Conservation (phyloP, 2,888 invertebrate species). For the Leptarthrus brevirostris region DNA sequence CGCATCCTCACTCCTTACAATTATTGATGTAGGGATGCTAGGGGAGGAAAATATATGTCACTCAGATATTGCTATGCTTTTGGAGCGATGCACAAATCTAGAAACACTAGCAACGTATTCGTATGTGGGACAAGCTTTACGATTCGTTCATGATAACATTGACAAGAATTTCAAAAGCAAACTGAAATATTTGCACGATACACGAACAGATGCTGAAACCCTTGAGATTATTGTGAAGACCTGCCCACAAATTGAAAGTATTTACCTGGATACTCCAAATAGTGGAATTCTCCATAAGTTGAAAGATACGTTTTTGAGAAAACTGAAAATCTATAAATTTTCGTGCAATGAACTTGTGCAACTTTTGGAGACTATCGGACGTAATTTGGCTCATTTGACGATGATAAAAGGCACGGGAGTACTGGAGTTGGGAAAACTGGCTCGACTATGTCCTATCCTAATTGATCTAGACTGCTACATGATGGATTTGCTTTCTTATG, state of each 20-base stretch:
- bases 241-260: slow-evolving; percentile 74
- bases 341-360: slow-evolving; percentile 73
- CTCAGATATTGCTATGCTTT: slow-evolving; percentile 73
- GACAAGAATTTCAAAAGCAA: slow-evolving; percentile 73
- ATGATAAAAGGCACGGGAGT: slow-evolving; percentile 71
- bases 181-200: slow-evolving; percentile 76
- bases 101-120: slow-evolving; percentile 76
- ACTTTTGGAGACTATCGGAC: slow-evolving; percentile 70
- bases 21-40: slow-evolving; percentile 77
- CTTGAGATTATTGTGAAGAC: slow-evolving; percentile 72
- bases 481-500: slow-evolving; percentile 72
- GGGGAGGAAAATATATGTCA: slow-evolving; percentile 78
- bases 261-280: slow-evolving; percentile 75
- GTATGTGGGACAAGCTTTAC: slow-evolving; percentile 74
- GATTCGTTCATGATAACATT: slow-evolving; percentile 69
- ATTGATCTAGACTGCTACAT: slow-evolving; percentile 75
- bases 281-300: slow-evolving; percentile 69
- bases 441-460: slow-evolving; percentile 72
- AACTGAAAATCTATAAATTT: slow-evolving; percentile 74
- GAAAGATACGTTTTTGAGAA: slow-evolving; percentile 67
- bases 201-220: slow-evolving; percentile 71
- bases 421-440: slow-evolving; percentile 72
- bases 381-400: slow-evolving; percentile 71
- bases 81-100: slow-evolving; percentile 74
- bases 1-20: slow-evolving; percentile 71